phyloP scores from a whole-genome alignment of 2,888 invertebrate species.

The Trachelus stipa region DNA sequence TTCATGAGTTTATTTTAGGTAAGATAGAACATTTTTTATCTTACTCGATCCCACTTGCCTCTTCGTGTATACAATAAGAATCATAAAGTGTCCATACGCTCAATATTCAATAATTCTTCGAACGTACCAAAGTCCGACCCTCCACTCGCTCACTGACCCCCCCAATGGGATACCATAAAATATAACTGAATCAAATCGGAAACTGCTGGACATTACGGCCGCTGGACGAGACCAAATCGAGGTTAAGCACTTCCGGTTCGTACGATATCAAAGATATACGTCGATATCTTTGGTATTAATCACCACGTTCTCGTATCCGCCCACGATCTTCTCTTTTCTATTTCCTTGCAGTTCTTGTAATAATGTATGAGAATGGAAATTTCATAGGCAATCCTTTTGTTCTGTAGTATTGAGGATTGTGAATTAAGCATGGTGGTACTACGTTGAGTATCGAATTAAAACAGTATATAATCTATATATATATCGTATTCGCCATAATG shows the following conservation, averaged over 20 bases:
- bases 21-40: too few species aligned
- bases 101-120: conserved; percentile 50
- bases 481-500: too few species aligned
- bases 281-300: conserved; percentile 40
- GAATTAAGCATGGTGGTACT: too few species aligned
- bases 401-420: too few species aligned
- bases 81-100: conserved; percentile 24
- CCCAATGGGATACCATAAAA: conserved; percentile 45
- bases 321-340: too few species aligned
- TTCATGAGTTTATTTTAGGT: not conserved
- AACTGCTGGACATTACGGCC: conserved; percentile 50
- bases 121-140: conserved; percentile 10
- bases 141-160: conserved; percentile 28
- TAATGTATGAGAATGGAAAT: too few species aligned
- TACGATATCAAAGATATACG: conserved; percentile 26
- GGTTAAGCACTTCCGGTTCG: conserved; percentile 62
- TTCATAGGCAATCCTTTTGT: too few species aligned
- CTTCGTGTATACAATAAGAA: too few species aligned
- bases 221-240: conserved; percentile 53
- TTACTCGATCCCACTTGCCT: too few species aligned
- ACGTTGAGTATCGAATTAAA: too few species aligned
- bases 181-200: conserved; percentile 61
- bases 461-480: too few species aligned
- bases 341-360: too few species aligned
- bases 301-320: conserved; percentile 18